Evolutionary conservation across 2,113 vertebrate genomes (phyloP).

Genomic region (Dolichallabes microphthalmus): DNA sequence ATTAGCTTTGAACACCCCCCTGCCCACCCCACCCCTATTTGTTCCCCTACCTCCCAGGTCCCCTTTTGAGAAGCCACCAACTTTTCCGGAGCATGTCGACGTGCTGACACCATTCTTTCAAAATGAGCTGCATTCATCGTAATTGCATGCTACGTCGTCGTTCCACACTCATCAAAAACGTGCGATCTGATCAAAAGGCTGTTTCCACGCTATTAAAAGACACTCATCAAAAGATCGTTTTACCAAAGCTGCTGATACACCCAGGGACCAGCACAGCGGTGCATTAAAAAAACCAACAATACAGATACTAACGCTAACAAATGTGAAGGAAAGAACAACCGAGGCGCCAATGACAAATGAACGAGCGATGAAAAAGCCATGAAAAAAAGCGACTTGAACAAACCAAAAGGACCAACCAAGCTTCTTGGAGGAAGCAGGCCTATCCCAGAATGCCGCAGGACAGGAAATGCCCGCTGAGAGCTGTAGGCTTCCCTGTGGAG

Average conservation of each 20-base stretch:
- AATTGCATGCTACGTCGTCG: conserved; percentile 67
- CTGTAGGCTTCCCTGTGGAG: conserved; percentile 70
- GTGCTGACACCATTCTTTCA: conserved; percentile 78
- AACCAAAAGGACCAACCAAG: conserved; percentile 63
- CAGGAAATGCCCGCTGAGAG: conserved; percentile 73
- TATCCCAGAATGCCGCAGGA: conserved; percentile 71
- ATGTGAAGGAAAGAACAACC: conserved; percentile 49
- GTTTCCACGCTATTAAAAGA: conserved; percentile 71
- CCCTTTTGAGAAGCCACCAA: conserved; percentile 70
- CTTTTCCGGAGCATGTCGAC: conserved; percentile 73
- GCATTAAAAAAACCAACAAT: conserved; percentile 50
- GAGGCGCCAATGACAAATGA: conserved; percentile 8
- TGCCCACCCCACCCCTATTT: conserved; percentile 37
- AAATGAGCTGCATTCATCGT: conserved; percentile 72
- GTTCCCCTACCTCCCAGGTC: conserved; percentile 49
- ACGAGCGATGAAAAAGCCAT: not conserved
- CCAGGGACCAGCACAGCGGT: not conserved
- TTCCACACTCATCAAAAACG: conserved; percentile 68
- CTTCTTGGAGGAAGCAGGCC: conserved; percentile 69
- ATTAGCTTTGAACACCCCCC: conserved; percentile 71
- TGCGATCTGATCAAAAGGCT: conserved; percentile 76
- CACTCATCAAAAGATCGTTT: conserved; percentile 66
- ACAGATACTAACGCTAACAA: not conserved
- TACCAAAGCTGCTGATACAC: conserved; percentile 59
- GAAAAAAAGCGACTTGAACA: not conserved